Percentiles rank a stretch among this genome's conserved stretches.
Conservation (phyloP, 92 coral and sea anemone species). For the Palythoa grandis region DNA sequence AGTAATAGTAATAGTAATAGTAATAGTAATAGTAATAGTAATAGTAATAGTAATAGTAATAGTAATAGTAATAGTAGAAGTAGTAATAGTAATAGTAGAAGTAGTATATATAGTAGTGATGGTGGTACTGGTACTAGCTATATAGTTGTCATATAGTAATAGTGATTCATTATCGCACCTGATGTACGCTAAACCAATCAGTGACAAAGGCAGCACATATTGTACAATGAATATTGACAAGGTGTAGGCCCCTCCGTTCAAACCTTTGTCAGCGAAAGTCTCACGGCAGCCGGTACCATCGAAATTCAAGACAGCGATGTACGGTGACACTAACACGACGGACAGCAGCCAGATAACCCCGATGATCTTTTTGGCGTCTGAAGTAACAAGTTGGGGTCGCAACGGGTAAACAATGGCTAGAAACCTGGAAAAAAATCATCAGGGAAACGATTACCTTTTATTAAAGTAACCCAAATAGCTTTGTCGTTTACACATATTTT, state of each 20-base stretch:
- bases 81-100: too few species aligned
- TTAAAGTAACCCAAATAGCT: not conserved
- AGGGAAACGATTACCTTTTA: not conserved
- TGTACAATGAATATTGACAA: slow-evolving; percentile 85
- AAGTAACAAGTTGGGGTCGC: slow-evolving; percentile 81
- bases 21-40: too few species aligned
- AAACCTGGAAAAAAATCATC: slow-evolving; percentile 69
- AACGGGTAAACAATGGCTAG: slow-evolving; percentile 95
- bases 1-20: too few species aligned
- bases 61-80: too few species aligned
- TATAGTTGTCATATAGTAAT: too few species aligned
- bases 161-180: slow-evolving; percentile 55
- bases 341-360: slow-evolving; percentile 84
- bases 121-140: too few species aligned
- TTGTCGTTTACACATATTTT: too few species aligned
- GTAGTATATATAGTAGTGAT: too few species aligned
- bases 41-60: too few species aligned
- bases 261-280: slow-evolving; percentile 76
- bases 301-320: slow-evolving; percentile 80
- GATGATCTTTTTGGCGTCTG: slow-evolving; percentile 92
- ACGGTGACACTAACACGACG: slow-evolving; percentile 87
- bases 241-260: slow-evolving; percentile 85
- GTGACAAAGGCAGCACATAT: slow-evolving; percentile 84
- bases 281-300: slow-evolving; percentile 61
- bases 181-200: slow-evolving; percentile 87